Evolutionary conservation across 2,888 invertebrate species (phyloP).

Genomic region (Drosophila kanekoi): DNA sequence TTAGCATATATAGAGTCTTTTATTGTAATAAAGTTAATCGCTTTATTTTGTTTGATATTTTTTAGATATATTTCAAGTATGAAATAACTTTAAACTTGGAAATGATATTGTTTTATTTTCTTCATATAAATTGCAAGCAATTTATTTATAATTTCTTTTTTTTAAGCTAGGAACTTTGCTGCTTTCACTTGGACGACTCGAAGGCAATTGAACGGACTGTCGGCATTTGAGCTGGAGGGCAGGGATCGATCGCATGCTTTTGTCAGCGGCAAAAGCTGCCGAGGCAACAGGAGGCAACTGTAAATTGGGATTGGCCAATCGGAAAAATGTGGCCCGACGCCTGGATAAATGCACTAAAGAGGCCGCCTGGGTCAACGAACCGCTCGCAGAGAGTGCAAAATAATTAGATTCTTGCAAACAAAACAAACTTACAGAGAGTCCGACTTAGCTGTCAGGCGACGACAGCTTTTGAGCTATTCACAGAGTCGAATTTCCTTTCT

Average conservation of each 20-base stretch:
- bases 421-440: slow-evolving; percentile 33
- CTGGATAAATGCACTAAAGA: slow-evolving; percentile 45
- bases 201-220: slow-evolving; percentile 66
- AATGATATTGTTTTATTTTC: not conserved
- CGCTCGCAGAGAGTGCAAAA: slow-evolving; percentile 41
- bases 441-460: not conserved
- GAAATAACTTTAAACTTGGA: slow-evolving; percentile 43
- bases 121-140: slow-evolving; percentile 28
- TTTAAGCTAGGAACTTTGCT: slow-evolving; percentile 34
- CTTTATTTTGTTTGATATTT: slow-evolving; percentile 14
- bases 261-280: slow-evolving; percentile 31
- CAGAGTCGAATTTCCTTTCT: slow-evolving; percentile 13
- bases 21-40: not conserved
- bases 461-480: not conserved
- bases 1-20: slow-evolving; percentile 44
- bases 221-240: not conserved
- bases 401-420: slow-evolving; percentile 46
- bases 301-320: slow-evolving; percentile 44
- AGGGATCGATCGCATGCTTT: slow-evolving; percentile 18
- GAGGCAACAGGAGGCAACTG: slow-evolving; percentile 42
- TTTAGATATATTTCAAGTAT: slow-evolving; percentile 41
- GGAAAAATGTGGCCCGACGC: slow-evolving; percentile 43
- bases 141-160: slow-evolving; percentile 2
- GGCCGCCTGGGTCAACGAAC: slow-evolving; percentile 71
- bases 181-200: slow-evolving; percentile 66